Evolutionary conservation across 1,140 invertebrate genomes (phyloP).

Genomic region (Littorina saxatilis): DNA sequence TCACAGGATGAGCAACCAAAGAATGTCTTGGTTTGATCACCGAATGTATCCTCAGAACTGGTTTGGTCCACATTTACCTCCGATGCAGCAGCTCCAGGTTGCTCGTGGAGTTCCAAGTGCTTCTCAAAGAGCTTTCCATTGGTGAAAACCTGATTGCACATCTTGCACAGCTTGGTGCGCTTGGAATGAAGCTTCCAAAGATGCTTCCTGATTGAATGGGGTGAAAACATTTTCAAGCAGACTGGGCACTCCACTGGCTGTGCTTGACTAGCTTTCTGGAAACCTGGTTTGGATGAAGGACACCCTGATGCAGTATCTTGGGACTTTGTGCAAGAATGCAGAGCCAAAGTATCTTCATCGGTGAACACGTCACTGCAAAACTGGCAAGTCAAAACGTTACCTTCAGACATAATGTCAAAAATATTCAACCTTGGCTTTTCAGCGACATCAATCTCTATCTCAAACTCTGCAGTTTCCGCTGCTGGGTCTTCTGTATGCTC

Average conservation of each 20-base stretch:
- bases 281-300: neutral
- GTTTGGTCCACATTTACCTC: neutral
- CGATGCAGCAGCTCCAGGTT: neutral
- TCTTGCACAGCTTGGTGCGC: neutral
- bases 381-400: neutral
- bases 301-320: neutral
- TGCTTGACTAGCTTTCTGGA: neutral
- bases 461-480: neutral
- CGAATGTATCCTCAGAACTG: neutral
- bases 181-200: conserved; percentile 5
- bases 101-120: neutral
- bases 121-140: neutral
- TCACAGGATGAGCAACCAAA: neutral
- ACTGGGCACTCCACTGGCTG: conserved; percentile 18
- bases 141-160: neutral
- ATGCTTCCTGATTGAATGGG: conserved; percentile 1
- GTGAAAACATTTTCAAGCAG: conserved; percentile 7
- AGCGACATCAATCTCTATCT: neutral
- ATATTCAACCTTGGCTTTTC: neutral
- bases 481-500: neutral
- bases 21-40: neutral
- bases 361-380: neutral
- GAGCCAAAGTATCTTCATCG: neutral
- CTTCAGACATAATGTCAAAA: neutral
- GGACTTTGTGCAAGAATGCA: neutral